Evolutionary conservation across 2,113 vertebrate species (phyloP).

Genomic region (Hiodon tergisus): DNA sequence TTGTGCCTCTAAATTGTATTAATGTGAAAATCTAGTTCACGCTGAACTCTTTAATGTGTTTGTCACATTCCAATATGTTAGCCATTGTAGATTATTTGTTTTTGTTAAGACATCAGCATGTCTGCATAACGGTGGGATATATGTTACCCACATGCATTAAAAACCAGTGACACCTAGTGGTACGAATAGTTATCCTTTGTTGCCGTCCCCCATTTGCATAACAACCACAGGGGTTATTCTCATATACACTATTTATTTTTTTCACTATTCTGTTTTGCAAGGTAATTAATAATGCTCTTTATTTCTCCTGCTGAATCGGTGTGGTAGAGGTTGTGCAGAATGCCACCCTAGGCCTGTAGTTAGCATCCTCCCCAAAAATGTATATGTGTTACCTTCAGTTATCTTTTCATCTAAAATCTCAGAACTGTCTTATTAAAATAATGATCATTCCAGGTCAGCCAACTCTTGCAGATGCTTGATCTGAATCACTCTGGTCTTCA

Average conservation of each 20-base stretch:
- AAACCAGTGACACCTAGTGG: constrained; percentile 61
- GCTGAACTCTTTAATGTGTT: background rate
- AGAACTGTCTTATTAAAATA: background rate
- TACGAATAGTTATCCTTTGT: constrained; percentile 8
- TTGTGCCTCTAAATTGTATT: constrained; percentile 1
- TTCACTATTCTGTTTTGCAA: background rate
- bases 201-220: constrained; percentile 6
- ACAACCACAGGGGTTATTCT: constrained; percentile 15
- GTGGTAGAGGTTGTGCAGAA: background rate
- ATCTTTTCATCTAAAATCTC: background rate
- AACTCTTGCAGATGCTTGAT: no score
- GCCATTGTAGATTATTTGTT: constrained; percentile 8
- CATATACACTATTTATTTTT: constrained; percentile 1
- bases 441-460: background rate
- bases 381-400: background rate
- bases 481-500: no score
- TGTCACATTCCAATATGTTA: background rate
- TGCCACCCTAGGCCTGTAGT: background rate
- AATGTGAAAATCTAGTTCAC: background rate
- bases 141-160: constrained; percentile 20
- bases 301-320: background rate
- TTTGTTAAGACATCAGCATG: constrained; percentile 11
- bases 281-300: background rate
- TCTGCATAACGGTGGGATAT: background rate
- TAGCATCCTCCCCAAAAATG: background rate